phyloP scores from a whole-genome alignment of 92 coral and sea anemone genomes.

The Montipora capitata region DNA sequence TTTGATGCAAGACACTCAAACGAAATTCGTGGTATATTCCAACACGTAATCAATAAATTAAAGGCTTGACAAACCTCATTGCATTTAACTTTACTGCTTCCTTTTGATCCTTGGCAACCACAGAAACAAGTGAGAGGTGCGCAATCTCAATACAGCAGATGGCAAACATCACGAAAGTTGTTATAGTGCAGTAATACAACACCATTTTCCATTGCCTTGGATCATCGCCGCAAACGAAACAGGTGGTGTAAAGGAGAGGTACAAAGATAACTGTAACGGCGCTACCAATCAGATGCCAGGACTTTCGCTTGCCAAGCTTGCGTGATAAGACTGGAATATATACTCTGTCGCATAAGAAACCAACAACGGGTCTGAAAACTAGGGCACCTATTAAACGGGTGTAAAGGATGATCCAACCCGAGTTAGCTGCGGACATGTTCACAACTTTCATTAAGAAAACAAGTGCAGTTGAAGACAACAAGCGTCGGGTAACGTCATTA shows the following conservation, averaged over 20 bases:
- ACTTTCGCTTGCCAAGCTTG: slow-evolving; percentile 28
- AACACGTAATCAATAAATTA: too few relatives aligned
- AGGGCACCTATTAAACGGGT: neutral
- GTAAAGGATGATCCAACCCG: slow-evolving; percentile 15
- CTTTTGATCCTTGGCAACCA: slow-evolving; percentile 9
- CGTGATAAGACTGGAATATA: slow-evolving; percentile 30
- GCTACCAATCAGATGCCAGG: slow-evolving; percentile 42
- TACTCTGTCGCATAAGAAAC: slow-evolving; percentile 28
- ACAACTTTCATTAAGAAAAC: slow-evolving; percentile 32
- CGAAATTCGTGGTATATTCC: too few relatives aligned
- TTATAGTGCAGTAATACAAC: neutral
- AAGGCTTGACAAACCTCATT: slow-evolving; percentile 2
- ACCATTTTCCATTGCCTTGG: slow-evolving; percentile 26
- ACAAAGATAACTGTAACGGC: neutral
- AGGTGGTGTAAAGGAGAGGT: slow-evolving; percentile 17
- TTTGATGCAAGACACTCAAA: too few relatives aligned
- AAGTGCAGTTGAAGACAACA: neutral
- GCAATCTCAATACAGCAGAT: slow-evolving; percentile 13
- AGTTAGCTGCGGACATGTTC: slow-evolving; percentile 13
- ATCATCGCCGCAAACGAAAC: slow-evolving; percentile 13
- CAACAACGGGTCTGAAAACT: neutral
- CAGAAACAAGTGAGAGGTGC: slow-evolving; percentile 29
- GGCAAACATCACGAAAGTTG: slow-evolving; percentile 3
- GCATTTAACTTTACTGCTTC: slow-evolving; percentile 14
- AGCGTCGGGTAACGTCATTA: neutral